Base-by-base conservation (phyloP, 2,113 vertebrate genomes). In the Nyctereutes procyonoides region DNA sequence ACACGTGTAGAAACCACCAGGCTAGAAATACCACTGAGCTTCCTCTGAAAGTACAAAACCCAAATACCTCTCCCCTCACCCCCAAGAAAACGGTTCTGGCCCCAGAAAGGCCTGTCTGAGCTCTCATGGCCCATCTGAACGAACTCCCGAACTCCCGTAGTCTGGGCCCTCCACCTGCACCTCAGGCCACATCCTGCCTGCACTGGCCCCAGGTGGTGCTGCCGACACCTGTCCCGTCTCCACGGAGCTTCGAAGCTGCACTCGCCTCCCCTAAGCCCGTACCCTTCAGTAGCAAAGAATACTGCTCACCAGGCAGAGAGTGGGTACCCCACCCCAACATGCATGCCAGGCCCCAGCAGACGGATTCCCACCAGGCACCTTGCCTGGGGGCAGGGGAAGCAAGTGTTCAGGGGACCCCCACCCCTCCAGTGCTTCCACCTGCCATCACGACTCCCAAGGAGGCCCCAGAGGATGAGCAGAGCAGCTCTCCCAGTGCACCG, bases 11-110 rank as follows among this genome's bases (percentile, higher is more conserved):
- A 96, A 97, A 94, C 76, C 0, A 5, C 5, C 12, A 90, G 69
- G 48, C 85, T 53, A 74, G 93, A 97, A 95, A 93, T 81, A 76
- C 58, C 76, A 11, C 17, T 2, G 82, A 15, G 28, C 80, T 96
- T 96, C 92, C 96, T 95, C 15, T 63, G 51, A 79, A 93, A 96
- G 63, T 16, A 77, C 63, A 71, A 82, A 63, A 74, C 77, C 55
- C 62, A 62, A 80, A 79, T 24, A 13, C 35, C 22, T 28, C 76
- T 32, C 73, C 30, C 9, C 14, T 14, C 35, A 30, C 35, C 30
- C 32, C 0, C 20, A 30, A 26, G 43, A 58, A 35, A 83, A 92
- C 91, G 38, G 55, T 17, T 53, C n/a, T 51, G 55, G 89, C 51
- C 67, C 4, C 9, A 51, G 30, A 62, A 80, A 19, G 62, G 20